These are phyloP conservation scores for Zygogramma bicolorata DNA, from an alignment of 2,888 invertebrate genomes.

Conservation along the genomic window DNA sequence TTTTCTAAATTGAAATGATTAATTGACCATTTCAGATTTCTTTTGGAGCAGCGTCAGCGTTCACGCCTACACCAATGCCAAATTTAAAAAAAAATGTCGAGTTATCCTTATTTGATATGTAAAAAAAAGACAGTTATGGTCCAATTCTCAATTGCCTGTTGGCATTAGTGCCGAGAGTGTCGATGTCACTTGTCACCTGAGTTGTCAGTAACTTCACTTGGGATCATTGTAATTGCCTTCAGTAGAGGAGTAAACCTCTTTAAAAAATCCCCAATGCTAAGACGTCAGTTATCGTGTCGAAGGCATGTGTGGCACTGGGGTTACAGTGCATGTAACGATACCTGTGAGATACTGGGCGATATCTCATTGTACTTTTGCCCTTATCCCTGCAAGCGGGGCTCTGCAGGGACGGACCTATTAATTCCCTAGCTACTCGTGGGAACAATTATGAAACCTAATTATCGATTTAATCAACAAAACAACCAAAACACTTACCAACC, in stretches of 20 bases:
- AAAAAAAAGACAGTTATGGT: too few relatives aligned
- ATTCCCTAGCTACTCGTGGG: conserved; percentile 42
- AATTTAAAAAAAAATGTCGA: too few relatives aligned
- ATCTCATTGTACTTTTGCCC: conserved; percentile 34
- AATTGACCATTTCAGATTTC: too few relatives aligned
- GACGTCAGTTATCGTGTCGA: conserved; percentile 37
- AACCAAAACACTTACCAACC: conserved; percentile 14
- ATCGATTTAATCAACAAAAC: conserved; percentile 32
- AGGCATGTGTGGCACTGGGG: conserved; percentile 35
- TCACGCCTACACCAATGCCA: too few relatives aligned
- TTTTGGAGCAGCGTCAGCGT: too few relatives aligned
- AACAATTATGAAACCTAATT: conserved; percentile 33
- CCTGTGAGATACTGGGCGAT: conserved; percentile 32
- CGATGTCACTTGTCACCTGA: too few relatives aligned
- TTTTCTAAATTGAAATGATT: too few relatives aligned
- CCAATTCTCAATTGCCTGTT: too few relatives aligned
- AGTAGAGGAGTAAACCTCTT: conserved; percentile 37
- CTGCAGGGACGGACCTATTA: conserved; percentile 33
- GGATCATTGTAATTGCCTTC: too few relatives aligned
- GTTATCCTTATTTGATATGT: too few relatives aligned
- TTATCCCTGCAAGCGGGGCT: conserved; percentile 37
- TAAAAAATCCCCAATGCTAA: conserved; percentile 38
- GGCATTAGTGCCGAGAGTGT: too few relatives aligned
- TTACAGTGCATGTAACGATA: conserved; percentile 35
- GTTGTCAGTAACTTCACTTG: too few relatives aligned